phyloP scores from a whole-genome alignment of 2,888 invertebrate species.

The Arrhopalites spinosus region DNA sequence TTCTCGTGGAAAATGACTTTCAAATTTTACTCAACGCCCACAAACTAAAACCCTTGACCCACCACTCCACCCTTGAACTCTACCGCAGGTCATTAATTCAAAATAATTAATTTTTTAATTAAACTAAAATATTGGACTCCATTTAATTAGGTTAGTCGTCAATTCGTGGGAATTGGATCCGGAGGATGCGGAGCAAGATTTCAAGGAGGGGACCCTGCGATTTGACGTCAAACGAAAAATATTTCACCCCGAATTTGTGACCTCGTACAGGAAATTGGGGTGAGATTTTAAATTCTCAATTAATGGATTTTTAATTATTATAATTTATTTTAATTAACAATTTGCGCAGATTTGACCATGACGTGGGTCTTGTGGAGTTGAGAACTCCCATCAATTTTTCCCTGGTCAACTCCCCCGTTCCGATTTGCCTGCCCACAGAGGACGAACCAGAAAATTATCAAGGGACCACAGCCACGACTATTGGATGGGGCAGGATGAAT shows the following conservation, averaged over 20 bases:
- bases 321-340: neutral
- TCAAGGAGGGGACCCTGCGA: constrained; percentile 28
- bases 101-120: neutral
- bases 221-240: constrained; percentile 13
- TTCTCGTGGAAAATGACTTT: constrained; percentile 27
- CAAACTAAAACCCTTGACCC: neutral
- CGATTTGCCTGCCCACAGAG: constrained; percentile 13
- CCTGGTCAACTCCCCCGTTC: constrained; percentile 7
- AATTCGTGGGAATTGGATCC: constrained; percentile 16
- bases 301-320: neutral
- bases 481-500: constrained; percentile 28
- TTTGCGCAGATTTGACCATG: constrained; percentile 27
- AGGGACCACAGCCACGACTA: neutral
- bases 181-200: constrained; percentile 17
- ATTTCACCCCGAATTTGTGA: constrained; percentile 25
- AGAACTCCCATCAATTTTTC: constrained; percentile 8
- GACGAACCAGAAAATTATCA: neutral
- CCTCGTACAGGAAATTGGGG: constrained; percentile 27
- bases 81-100: constrained; percentile 18
- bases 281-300: constrained; percentile 5
- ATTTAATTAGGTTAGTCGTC: constrained; percentile 12
- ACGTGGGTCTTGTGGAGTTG: constrained; percentile 17
- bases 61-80: neutral
- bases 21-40: constrained; percentile 32
- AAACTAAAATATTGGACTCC: neutral